Base-by-base conservation (phyloP, 2,113 vertebrate species). In the Todiramphus chloris region DNA sequence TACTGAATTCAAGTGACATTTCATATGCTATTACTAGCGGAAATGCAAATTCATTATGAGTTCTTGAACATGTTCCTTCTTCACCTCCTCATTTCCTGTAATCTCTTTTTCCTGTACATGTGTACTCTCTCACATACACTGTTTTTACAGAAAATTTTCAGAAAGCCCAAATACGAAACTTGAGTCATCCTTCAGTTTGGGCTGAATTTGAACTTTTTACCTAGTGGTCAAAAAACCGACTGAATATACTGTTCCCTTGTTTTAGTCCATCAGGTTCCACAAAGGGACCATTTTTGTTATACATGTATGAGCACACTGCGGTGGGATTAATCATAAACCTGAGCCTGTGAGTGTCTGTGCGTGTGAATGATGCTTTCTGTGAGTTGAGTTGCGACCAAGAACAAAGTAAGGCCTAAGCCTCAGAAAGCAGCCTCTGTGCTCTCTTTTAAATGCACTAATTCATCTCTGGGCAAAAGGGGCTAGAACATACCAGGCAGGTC, bases 311-410 rank as follows among this genome's bases (percentile, higher is more conserved):
- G 91, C 83, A 62, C 88, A 48, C 92, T 85, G 91, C 30, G 83
- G 91, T 92, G 96, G 86, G 91, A 96, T 97, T 94, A 97, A 97
- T 97, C 96, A 97, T 94, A 97, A 97, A 97, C 91, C 78, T 81
- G 74, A 83, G 58, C 79, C 91, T 73, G 46, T 28, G 93, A 92
- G 91, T 95, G 95, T 97, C 96, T 95, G 69, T 73, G 89, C 10
- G 9, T 81, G 96, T 98, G 98, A 98, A 98, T 98, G 97, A 97
- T 97, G 96, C 94, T 97, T 96, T 98, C 97, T 98, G 97, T 98
- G 96, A 97, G 90, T 10, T 93, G 93, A 97, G 92, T 91, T 96
- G 91, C 9, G 33, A 95, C 94, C 86, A 96, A 94, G 94, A 96
- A 97, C 94, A 97, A 98, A 98, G 95, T 98, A 37, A 94, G 94